Base-by-base conservation (phyloP, 2,797 vertebrate species). In the Serranus cabrilla region DNA sequence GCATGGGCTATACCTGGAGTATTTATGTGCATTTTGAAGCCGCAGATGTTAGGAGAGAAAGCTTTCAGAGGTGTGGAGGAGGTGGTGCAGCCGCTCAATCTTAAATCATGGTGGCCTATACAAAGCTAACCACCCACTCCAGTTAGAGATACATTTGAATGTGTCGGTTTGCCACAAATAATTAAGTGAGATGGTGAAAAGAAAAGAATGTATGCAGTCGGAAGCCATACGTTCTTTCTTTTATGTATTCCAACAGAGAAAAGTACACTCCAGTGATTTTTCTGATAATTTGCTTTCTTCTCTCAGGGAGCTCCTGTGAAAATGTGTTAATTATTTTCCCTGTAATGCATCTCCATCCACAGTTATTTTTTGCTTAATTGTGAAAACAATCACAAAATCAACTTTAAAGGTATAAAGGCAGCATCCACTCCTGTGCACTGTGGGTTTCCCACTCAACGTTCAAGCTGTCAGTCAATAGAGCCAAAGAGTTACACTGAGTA, bases 21-120 rank as follows among this genome's bases (percentile, higher is more conserved):
- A 64, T 87, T 86, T 78, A 80, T 82, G 82, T 82, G 78, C 72
- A 57, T 59, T 67, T 70, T 60, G 52, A 51, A 73, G 71, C 78
- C 40, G 61, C 63, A 61, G 79, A 79, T 68, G 68, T 51, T 10
- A 0, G 42, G 42, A 57, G 49, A 80, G 73, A 78, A 65, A 72
- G 78, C 60, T 78, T 55, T 74, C 49, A 37, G 69, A 47, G 25
- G 75, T 83, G 85, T 83, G 84, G 80, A 79, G 88, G 86, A 86
- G 86, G 80, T 37, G 55, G 47, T 56, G 68, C 67, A 66, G 62
- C 66, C 58, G 77, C 81, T 82, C 63, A 43, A 45, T 78, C 74
- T 84, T 71, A 80, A 83, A 74, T 77, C 55, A 31, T 0, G 20
- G 71, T 56, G 70, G 56, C 78, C 87, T 71, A 49, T 61, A 76